These are phyloP conservation scores for Opisthocomus hoazin DNA, from an alignment of 2,113 vertebrate genomes.

Conservation along the genomic window DNA sequence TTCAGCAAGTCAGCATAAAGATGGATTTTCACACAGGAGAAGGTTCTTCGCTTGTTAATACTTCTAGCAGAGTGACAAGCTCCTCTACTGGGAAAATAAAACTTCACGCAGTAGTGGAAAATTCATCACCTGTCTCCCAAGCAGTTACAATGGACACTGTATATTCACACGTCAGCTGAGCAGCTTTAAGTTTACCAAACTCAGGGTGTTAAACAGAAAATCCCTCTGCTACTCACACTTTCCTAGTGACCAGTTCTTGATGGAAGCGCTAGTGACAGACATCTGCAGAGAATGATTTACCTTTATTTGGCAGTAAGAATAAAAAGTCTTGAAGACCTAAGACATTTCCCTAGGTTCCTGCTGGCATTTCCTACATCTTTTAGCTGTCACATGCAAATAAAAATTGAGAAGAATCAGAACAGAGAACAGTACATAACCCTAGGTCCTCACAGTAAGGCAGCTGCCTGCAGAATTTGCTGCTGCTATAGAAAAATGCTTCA, in stretches of 20 bases:
- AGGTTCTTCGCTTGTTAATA: neutral
- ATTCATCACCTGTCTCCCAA: neutral
- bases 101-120: neutral
- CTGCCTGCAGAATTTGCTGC: neutral
- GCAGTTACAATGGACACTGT: neutral
- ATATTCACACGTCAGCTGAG: neutral
- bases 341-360: neutral
- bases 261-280: neutral
- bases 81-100: neutral
- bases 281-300: neutral
- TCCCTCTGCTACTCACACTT: neutral
- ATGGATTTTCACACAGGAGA: neutral
- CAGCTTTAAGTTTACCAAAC: neutral
- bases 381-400: neutral
- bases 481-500: neutral
- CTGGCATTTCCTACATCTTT: neutral
- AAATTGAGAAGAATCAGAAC: neutral
- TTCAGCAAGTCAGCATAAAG: neutral
- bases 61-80: neutral
- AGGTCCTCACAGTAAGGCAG: neutral
- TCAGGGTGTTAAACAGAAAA: slow-evolving; percentile 32
- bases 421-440: neutral
- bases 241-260: neutral
- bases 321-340: neutral
- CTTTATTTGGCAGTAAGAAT: neutral